These are phyloP conservation scores for Atherinomorus stipes DNA, from an alignment of 2,113 vertebrate species.

Conservation along the genomic window DNA sequence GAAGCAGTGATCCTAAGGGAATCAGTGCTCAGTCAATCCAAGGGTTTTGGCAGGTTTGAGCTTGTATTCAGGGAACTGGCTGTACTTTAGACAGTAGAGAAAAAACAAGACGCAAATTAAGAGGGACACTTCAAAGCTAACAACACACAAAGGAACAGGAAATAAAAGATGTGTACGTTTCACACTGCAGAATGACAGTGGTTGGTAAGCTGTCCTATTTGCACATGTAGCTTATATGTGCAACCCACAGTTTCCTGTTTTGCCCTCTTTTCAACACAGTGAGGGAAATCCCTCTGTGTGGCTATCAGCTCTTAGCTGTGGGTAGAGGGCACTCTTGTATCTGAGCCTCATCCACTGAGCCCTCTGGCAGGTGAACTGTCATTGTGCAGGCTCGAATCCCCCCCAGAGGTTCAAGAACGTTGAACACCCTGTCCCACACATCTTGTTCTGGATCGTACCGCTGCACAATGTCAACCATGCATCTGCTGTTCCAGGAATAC, in stretches of 20 bases:
- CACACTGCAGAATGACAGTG: neutral
- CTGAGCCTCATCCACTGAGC: slow-evolving; percentile 76
- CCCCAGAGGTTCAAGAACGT: slow-evolving; percentile 85
- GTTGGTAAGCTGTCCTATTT: neutral
- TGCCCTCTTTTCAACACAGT: neutral
- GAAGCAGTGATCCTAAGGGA: neutral
- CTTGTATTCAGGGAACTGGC: neutral
- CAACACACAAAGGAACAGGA: neutral
- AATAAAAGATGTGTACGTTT: neutral
- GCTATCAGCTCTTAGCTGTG: slow-evolving; percentile 68
- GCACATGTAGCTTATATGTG: slow-evolving; percentile 14
- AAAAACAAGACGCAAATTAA: neutral
- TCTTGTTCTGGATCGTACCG: slow-evolving; percentile 82
- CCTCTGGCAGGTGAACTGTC: slow-evolving; percentile 83
- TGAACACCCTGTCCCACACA: slow-evolving; percentile 83
- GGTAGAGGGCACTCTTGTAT: slow-evolving; percentile 81
- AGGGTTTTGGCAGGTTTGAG: neutral
- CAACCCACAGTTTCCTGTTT: slow-evolving; percentile 52
- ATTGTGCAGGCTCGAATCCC: slow-evolving; percentile 85
- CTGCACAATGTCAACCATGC: slow-evolving; percentile 87
- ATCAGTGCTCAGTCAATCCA: neutral
- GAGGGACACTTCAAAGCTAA: neutral
- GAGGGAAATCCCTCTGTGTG: slow-evolving; percentile 3
- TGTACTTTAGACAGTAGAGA: neutral
- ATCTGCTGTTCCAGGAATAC: slow-evolving; percentile 88